Evolutionary conservation across 2,888 invertebrate genomes (phyloP).

Genomic region (Melikaiella ostensackeni): DNA sequence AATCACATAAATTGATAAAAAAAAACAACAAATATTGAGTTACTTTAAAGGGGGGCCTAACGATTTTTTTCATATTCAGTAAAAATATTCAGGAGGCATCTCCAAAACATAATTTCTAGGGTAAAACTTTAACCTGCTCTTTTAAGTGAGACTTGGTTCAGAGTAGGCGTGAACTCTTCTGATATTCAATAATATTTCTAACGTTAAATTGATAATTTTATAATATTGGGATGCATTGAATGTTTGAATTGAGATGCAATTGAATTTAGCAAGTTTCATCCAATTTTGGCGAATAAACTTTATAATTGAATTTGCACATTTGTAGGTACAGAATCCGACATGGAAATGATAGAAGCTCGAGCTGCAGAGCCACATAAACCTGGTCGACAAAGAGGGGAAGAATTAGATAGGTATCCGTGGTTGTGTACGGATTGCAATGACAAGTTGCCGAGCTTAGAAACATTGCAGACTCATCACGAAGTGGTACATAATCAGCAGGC

Average conservation of each 20-base stretch:
- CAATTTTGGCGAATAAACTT: background rate
- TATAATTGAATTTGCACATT: constrained; percentile 19
- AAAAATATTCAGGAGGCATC: too few relatives aligned
- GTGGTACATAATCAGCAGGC: constrained; percentile 82
- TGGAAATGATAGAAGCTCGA: constrained; percentile 71
- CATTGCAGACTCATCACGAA: constrained; percentile 81
- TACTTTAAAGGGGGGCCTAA: too few relatives aligned
- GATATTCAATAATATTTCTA: background rate
- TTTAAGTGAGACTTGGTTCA: too few relatives aligned
- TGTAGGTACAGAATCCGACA: constrained; percentile 72
- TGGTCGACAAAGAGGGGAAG: constrained; percentile 67
- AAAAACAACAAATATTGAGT: too few relatives aligned
- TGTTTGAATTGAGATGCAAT: background rate
- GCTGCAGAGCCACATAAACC: constrained; percentile 58
- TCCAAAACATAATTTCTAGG: too few relatives aligned
- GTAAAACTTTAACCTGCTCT: too few relatives aligned
- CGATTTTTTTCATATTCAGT: too few relatives aligned
- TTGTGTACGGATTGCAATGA: constrained; percentile 79
- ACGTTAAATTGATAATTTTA: constrained; percentile 13
- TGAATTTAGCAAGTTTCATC: background rate
- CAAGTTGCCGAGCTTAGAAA: constrained; percentile 76
- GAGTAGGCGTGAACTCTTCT: too few relatives aligned
- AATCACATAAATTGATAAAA: too few relatives aligned
- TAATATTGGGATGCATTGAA: background rate
- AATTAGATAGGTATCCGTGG: constrained; percentile 79